phyloP scores from a whole-genome alignment of 2,797 vertebrate species.

The Melanotaenia parkinsoni region DNA sequence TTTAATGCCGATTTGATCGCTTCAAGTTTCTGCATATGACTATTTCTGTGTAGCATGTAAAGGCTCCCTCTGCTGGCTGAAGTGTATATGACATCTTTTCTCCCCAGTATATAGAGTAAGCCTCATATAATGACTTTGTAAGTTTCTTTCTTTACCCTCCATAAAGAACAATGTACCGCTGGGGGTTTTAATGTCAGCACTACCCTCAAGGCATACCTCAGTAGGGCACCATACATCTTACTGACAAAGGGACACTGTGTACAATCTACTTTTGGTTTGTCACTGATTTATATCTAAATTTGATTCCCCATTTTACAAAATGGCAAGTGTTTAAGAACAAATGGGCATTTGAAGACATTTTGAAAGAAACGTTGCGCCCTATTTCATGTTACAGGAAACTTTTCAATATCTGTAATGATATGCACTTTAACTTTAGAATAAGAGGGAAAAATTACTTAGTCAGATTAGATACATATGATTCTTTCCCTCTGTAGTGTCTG shows the following conservation, averaged over 20 bases:
- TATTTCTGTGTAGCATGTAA: slow-evolving; percentile 22
- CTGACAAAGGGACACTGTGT: slow-evolving; percentile 64
- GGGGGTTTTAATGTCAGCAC: slow-evolving; percentile 63
- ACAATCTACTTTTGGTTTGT: slow-evolving; percentile 51
- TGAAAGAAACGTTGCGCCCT: background rate
- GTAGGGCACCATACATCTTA: slow-evolving; percentile 63
- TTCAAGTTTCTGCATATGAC: slow-evolving; percentile 6
- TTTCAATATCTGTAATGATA: background rate
- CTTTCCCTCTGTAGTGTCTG: slow-evolving; percentile 15
- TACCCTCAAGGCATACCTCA: slow-evolving; percentile 44
- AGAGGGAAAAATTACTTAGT: background rate
- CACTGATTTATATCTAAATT: slow-evolving; percentile 36
- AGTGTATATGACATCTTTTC: slow-evolving; percentile 30
- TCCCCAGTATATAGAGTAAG: background rate
- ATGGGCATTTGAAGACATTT: background rate
- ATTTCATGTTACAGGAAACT: background rate
- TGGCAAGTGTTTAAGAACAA: background rate
- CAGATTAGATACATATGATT: background rate
- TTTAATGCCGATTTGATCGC: slow-evolving; percentile 63
- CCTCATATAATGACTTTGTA: slow-evolving; percentile 49
- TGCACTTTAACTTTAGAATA: background rate
- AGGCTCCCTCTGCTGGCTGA: slow-evolving; percentile 70
- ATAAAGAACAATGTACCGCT: slow-evolving; percentile 42
- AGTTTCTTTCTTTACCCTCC: slow-evolving; percentile 34
- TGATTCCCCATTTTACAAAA: slow-evolving; percentile 21